Conservation (phyloP, 2,113 vertebrate species). For the Apus apus region DNA sequence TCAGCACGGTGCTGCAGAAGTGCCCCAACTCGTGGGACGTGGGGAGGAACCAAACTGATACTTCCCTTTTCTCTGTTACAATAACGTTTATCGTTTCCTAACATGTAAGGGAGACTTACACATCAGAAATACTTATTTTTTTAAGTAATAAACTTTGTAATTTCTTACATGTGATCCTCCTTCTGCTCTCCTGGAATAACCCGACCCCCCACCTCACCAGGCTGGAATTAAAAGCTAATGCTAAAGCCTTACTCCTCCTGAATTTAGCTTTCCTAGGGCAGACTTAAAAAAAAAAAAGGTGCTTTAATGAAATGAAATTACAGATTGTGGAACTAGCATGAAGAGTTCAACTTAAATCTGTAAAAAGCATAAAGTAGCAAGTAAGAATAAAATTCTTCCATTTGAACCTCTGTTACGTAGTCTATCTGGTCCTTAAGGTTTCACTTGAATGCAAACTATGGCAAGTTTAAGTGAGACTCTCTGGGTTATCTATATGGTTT, state of each 20-base stretch:
- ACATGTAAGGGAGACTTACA: neutral
- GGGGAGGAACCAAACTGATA: neutral
- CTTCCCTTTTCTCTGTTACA: slow-evolving; percentile 3
- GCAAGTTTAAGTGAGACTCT: neutral
- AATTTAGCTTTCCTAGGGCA: neutral
- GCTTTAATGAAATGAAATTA: neutral
- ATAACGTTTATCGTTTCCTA: neutral
- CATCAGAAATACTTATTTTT: neutral
- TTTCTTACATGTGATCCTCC: neutral
- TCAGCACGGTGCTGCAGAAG: neutral
- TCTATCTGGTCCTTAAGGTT: neutral
- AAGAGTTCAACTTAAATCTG: neutral
- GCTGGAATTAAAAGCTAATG: neutral
- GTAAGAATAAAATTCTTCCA: neutral
- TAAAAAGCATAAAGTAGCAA: neutral
- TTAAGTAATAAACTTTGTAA: neutral
- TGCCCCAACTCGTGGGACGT: neutral
- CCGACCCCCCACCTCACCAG: neutral
- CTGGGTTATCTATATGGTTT: neutral
- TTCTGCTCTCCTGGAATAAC: neutral
- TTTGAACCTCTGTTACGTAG: neutral
- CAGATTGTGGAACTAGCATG: neutral
- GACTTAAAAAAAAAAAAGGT: neutral
- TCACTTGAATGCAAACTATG: neutral
- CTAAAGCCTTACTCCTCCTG: neutral